Base-by-base conservation (phyloP, 1,140 invertebrate species). In the Hydropsyche tenuis region DNA sequence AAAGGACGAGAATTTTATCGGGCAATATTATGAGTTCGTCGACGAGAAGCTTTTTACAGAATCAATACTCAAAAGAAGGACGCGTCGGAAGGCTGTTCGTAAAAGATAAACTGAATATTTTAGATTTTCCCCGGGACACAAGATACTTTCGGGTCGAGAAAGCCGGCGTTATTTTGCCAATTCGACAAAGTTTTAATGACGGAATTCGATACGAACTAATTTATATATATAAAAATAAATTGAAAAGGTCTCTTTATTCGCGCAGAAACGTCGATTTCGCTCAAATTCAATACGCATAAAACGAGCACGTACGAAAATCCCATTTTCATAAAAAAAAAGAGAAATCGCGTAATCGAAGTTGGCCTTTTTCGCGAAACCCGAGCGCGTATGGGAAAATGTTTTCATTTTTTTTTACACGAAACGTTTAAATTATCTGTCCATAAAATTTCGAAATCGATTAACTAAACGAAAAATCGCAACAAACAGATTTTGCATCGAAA, bases 91-190 rank as follows among this genome's bases (percentile, higher is more conserved):
- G 11, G 56, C 22, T 60, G 56, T 68, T 68, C 45, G 65, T 22
- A 68, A 68, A 45, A 43, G 65, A 68, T 68, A 68, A 43, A 43
- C 65, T 48, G 43, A 68, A 68, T 68, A 43, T 68, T 68, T 68
- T 68, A 27, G 42, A 48, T 43, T 23, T 68, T 16, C 6, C 22
- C 22, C 7, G 23, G 42, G 43, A 64, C 62, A 64, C 22, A 25
- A 27, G 43, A 68, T 48, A 48, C 42, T 45, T 48, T 16, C 23
- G 56, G 30, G 18, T 60, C 56, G 56, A 12, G 1, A 12, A 20
- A 60, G 14, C 2, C 22, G 56, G 22, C 56, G 20, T 60, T 60
- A 23, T 23, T 14, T 60, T 23, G 14, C 1, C 22, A 25, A 48
- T 48, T 48, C 45, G 11, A 16, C 45, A 30, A 68, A 68, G 37